phyloP scores from a whole-genome alignment of 1,140 invertebrate genomes.

The Bombus pyrosoma region DNA sequence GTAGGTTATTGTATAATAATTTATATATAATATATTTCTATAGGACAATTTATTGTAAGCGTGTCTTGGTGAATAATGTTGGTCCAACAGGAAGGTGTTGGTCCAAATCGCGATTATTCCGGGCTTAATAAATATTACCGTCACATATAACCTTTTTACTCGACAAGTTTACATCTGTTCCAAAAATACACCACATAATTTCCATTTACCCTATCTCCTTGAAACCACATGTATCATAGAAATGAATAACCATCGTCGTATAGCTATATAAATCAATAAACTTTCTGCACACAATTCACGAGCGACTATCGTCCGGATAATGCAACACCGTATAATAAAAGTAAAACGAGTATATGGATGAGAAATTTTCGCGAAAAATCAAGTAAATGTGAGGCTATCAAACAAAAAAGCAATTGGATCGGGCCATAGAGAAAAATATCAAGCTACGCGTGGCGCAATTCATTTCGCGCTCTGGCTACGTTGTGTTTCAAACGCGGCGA shows the following conservation, averaged over 20 bases:
- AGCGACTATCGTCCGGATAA: neutral
- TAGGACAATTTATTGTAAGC: neutral
- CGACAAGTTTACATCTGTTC: neutral
- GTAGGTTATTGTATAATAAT: neutral
- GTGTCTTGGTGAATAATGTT: neutral
- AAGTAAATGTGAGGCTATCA: conserved; percentile 22
- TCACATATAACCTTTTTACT: neutral
- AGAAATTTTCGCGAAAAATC: conserved; percentile 40
- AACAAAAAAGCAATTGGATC: conserved; percentile 52
- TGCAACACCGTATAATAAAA: neutral
- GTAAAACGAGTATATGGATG: neutral
- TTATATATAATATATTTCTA: neutral
- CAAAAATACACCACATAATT: neutral
- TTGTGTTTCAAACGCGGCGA: conserved; percentile 41
- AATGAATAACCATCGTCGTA: neutral
- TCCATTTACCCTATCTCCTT: neutral
- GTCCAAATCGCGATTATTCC: neutral
- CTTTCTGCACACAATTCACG: neutral
- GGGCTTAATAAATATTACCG: neutral
- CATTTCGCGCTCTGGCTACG: conserved; percentile 49
- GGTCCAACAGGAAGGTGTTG: neutral
- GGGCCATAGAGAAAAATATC: conserved; percentile 47
- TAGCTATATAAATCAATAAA: neutral
- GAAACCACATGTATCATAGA: neutral
- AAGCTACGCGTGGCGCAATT: conserved; percentile 51